These are phyloP conservation scores for Rhabditophanes sp. DNA, from an alignment of 2,888 invertebrate species.

Conservation along the genomic window DNA sequence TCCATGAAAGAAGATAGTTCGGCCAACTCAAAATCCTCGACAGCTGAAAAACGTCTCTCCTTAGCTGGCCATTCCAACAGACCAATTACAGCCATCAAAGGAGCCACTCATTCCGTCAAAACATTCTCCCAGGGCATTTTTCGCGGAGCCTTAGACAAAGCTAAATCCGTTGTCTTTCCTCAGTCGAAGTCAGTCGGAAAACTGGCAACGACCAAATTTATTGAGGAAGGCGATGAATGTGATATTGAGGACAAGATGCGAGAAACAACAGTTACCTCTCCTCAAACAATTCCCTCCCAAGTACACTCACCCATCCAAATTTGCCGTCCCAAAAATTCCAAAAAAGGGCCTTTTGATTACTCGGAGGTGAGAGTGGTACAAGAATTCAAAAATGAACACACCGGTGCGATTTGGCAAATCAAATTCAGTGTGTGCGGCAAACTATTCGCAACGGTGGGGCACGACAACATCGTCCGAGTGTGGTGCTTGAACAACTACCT, in stretches of 20 bases:
- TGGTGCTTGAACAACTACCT: constrained; percentile 84
- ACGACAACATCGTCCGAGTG: constrained; percentile 77
- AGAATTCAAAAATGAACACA: constrained; percentile 66
- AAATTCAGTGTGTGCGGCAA: constrained; percentile 64
- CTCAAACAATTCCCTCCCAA: constrained; percentile 11
- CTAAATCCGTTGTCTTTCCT: constrained; percentile 11
- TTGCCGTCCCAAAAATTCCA: constrained; percentile 80
- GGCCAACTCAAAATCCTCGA: constrained; percentile 8
- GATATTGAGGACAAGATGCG: constrained; percentile 4
- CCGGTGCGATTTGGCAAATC: constrained; percentile 88
- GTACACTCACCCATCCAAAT: constrained; percentile 7
- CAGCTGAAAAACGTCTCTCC: constrained; percentile 4
- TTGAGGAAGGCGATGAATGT: constrained; percentile 3
- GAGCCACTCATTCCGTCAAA: no score
- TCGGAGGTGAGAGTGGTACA: constrained; percentile 70
- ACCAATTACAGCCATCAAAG: constrained; percentile 17
- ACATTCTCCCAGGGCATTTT: no score
- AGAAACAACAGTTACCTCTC: constrained; percentile 6
- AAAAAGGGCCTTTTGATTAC: constrained; percentile 92
- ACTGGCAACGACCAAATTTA: constrained; percentile 4
- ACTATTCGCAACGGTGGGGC: constrained; percentile 84
- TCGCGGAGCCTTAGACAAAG: constrained; percentile 23
- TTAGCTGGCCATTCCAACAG: constrained; percentile 17
- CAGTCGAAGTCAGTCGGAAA: background rate
- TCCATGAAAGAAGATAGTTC: constrained; percentile 25